These are phyloP conservation scores for Mercenaria mercenaria DNA, from an alignment of 1,140 invertebrate genomes.

Conservation along the genomic window DNA sequence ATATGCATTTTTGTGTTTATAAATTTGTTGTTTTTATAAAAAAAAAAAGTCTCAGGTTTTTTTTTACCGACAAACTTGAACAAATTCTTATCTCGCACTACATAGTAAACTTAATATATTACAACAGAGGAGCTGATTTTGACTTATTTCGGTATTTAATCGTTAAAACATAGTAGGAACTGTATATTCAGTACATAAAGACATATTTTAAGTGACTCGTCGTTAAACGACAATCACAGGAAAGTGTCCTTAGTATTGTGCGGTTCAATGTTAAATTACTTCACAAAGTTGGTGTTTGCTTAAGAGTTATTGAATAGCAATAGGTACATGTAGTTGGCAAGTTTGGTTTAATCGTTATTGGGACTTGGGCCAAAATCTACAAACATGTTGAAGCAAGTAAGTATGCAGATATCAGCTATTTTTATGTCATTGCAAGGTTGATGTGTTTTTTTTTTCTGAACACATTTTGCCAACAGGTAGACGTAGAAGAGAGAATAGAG, in stretches of 20 bases:
- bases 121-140: no score
- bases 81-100: no score
- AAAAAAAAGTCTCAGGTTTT: no score
- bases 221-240: neutral
- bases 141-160: no score
- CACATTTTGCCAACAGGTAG: neutral
- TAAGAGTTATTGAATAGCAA: constrained; percentile 19
- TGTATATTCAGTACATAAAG: neutral
- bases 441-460: neutral
- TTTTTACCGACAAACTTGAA: no score
- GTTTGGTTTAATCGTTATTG: constrained; percentile 29
- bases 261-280: neutral
- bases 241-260: neutral
- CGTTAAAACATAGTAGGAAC: no score
- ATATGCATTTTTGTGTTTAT: no score
- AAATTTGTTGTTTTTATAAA: no score
- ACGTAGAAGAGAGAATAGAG: neutral
- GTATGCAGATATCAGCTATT: constrained; percentile 37
- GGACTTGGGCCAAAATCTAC: constrained; percentile 34
- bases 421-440: constrained; percentile 15
- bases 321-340: constrained; percentile 10
- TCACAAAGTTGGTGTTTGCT: neutral
- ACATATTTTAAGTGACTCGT: neutral
- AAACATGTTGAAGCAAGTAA: constrained; percentile 36
- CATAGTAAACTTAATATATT: no score